Percentiles rank a stretch among this genome's conserved stretches.
phyloP scores from a whole-genome alignment of 1,140 invertebrate species.

The Psilanteris sp. region DNA sequence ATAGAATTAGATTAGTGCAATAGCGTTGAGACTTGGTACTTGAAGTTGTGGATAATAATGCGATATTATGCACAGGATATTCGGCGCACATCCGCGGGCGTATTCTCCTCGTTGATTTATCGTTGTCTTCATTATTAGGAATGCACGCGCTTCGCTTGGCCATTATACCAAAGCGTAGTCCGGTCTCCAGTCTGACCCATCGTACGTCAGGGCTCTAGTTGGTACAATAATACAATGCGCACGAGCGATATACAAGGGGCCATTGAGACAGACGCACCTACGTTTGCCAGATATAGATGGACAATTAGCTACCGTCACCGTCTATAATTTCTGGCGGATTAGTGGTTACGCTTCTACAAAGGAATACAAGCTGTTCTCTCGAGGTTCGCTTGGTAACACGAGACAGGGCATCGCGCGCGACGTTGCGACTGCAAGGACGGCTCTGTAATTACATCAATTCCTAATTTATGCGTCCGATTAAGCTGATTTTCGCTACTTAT shows the following conservation, averaged over 20 bases:
- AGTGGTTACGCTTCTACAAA: conserved; percentile 61
- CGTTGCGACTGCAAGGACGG: conserved; percentile 32
- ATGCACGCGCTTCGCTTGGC: conserved; percentile 76
- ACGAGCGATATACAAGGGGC: conserved; percentile 71
- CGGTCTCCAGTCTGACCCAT: conserved; percentile 57
- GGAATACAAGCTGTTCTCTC: conserved; percentile 61
- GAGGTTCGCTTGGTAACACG: conserved; percentile 59
- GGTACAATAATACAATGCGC: conserved; percentile 74
- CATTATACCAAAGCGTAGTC: conserved; percentile 75
- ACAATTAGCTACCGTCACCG: conserved; percentile 78
- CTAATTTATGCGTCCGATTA: conserved; percentile 58
- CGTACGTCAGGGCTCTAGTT: conserved; percentile 67
- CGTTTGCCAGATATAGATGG: conserved; percentile 76
- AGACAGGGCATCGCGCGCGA: conserved; percentile 47
- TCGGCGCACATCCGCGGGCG: conserved; percentile 79
- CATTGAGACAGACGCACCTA: conserved; percentile 79
- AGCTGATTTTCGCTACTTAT: conserved; percentile 17
- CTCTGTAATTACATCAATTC: conserved; percentile 61
- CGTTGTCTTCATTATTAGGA: conserved; percentile 81
- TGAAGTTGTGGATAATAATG: conserved; percentile 76
- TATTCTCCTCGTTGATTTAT: conserved; percentile 81
- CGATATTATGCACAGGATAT: conserved; percentile 80
- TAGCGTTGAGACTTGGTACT: conserved; percentile 55
- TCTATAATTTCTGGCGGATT: conserved; percentile 68
- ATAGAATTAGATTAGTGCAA: conserved; percentile 52